Conservation (phyloP, 1,140 invertebrate genomes). For the Drosophila pruinosa region DNA sequence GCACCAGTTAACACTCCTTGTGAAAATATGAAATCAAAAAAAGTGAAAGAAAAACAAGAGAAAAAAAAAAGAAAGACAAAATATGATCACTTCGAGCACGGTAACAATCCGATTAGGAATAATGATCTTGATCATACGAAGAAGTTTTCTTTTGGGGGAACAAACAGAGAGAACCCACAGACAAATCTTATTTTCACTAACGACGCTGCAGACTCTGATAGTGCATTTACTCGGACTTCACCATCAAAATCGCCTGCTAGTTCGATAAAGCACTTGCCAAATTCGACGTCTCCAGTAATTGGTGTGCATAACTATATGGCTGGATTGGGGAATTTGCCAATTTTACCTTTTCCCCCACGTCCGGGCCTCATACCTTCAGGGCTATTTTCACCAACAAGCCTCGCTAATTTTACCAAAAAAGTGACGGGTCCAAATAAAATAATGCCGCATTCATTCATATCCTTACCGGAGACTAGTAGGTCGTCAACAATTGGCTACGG, state of each 20-base stretch:
- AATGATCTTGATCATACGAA: not conserved
- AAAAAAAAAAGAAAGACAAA: conserved; percentile 48
- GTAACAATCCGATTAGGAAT: not conserved
- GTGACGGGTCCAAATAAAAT: conserved; percentile 5
- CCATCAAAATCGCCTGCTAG: not conserved
- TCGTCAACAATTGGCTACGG: not conserved
- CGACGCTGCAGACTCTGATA: not conserved
- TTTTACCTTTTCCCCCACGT: conserved; percentile 84
- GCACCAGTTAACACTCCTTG: not conserved
- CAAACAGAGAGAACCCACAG: not conserved
- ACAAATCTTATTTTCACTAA: not conserved
- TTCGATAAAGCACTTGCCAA: not conserved
- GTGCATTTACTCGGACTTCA: not conserved
- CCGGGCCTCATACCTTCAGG: conserved; percentile 88
- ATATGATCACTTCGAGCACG: not conserved
- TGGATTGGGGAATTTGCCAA: conserved; percentile 8
- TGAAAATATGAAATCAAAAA: conserved; percentile 1
- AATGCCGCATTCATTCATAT: conserved; percentile 45
- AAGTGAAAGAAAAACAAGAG: conserved; percentile 55
- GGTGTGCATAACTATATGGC: conserved; percentile 5
- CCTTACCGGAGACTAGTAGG: conserved; percentile 11
- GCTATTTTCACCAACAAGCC: conserved; percentile 76
- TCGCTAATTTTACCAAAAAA: conserved; percentile 36
- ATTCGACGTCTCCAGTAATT: not conserved
- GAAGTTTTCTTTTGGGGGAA: not conserved